Percentiles rank a stretch among this genome's conserved stretches.
Conservation (phyloP, 2,797 vertebrate species). For the Protonibea diacanthus region DNA sequence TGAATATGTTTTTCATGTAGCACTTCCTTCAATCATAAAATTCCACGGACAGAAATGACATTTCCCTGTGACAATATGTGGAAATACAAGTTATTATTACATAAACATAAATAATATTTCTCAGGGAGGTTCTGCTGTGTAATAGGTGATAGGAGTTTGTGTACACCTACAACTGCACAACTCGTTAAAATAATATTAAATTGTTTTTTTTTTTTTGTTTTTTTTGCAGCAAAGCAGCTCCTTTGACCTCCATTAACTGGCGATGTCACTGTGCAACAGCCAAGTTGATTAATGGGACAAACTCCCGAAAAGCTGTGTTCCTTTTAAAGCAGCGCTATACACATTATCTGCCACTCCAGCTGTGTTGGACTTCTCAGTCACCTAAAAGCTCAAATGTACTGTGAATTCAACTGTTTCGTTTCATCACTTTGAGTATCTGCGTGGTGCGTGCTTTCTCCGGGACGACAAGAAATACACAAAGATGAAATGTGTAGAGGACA, state of each 20-base stretch:
- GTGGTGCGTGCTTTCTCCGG: neutral
- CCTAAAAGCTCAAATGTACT: neutral
- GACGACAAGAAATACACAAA: neutral
- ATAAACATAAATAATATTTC: neutral
- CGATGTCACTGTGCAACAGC: neutral
- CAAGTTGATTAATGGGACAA: conserved; percentile 6
- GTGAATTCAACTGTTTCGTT: neutral
- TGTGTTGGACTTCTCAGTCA: neutral
- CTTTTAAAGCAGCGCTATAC: neutral
- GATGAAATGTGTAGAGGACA: neutral
- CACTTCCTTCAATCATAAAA: neutral
- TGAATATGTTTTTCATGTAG: neutral
- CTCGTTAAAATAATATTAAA: neutral
- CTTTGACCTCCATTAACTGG: conserved; percentile 15
- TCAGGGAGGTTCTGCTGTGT: neutral
- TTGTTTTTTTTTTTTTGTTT: neutral
- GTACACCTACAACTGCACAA: neutral
- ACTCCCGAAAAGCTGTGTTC: neutral
- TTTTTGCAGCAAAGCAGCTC: neutral
- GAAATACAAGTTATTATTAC: neutral
- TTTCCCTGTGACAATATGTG: neutral
- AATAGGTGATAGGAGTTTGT: too few relatives aligned
- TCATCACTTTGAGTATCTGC: neutral
- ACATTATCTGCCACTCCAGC: neutral
- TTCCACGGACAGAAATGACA: neutral